Percentiles rank a stretch among this genome's conserved stretches.
Conservation (phyloP, 2,797 vertebrate species). For the Nannoperca australis region DNA sequence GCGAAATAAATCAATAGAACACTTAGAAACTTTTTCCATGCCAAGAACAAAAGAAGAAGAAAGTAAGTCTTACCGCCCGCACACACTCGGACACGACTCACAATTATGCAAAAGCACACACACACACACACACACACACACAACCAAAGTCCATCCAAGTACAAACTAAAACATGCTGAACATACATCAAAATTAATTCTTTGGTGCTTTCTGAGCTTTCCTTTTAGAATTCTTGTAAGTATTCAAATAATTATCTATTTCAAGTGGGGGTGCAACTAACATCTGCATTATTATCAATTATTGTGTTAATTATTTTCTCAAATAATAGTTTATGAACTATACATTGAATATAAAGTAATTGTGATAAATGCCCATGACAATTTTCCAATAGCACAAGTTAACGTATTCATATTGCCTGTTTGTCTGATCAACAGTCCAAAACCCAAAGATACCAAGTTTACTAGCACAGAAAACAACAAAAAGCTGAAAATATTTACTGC, state of each 20-base stretch:
- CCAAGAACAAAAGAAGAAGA: constrained; percentile 29
- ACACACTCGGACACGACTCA: constrained; percentile 42
- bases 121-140: not conserved
- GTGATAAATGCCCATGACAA: not conserved
- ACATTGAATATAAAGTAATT: not conserved
- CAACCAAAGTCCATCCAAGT: constrained; percentile 11
- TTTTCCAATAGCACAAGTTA: not conserved
- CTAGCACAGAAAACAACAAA: not conserved
- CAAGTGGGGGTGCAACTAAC: not conserved
- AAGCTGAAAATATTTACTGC: not conserved
- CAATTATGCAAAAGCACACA: not conserved
- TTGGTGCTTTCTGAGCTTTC: not conserved
- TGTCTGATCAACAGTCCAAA: not conserved
- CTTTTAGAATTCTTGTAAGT: not conserved
- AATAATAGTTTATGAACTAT: not conserved
- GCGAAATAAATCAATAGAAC: constrained; percentile 46
- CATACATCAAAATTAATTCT: not conserved
- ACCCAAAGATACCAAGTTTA: not conserved
- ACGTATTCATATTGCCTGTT: not conserved
- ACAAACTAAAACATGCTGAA: constrained; percentile 18
- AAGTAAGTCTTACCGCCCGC: constrained; percentile 25
- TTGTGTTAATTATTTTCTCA: not conserved
- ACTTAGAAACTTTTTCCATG: constrained; percentile 37
- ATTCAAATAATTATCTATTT: not conserved
- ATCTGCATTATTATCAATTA: not conserved